phyloP scores from a whole-genome alignment of 2,113 vertebrate genomes.

The Lepisosteus oculatus region DNA sequence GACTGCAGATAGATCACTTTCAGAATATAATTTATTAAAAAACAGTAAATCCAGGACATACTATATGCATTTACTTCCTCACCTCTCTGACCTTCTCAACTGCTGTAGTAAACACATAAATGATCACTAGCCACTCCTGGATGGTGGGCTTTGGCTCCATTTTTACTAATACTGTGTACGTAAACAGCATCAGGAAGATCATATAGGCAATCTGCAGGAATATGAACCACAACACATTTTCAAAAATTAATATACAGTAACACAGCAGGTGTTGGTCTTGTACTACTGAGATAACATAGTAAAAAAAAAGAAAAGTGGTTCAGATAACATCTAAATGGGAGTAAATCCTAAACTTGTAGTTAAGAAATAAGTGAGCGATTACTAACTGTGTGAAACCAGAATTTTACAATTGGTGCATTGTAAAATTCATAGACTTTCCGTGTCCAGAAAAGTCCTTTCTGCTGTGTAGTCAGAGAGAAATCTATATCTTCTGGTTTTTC shows the following conservation, averaged over 20 bases:
- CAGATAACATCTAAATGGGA: too few species aligned
- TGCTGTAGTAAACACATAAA: constrained; percentile 84
- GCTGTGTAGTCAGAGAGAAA: constrained; percentile 19
- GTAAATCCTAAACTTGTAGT: too few species aligned
- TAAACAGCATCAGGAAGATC: constrained; percentile 89
- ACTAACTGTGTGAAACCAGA: constrained; percentile 96
- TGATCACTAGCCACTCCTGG: constrained; percentile 87
- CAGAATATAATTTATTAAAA: too few species aligned
- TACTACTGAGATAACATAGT: too few species aligned
- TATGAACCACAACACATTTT: background rate
- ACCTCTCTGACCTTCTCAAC: constrained; percentile 92
- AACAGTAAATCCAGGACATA: too few species aligned
- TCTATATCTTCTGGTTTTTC: constrained; percentile 43
- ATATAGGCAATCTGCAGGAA: constrained; percentile 82
- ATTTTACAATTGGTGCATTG: constrained; percentile 93
- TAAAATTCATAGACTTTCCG: constrained; percentile 90
- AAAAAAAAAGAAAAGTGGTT: too few species aligned
- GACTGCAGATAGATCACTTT: too few species aligned
- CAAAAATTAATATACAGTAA: background rate
- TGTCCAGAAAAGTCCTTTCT: constrained; percentile 63
- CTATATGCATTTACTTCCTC: constrained; percentile 33
- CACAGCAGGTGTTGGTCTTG: background rate
- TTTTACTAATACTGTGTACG: constrained; percentile 85
- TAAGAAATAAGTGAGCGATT: background rate
- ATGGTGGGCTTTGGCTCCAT: constrained; percentile 78